Conservation (phyloP, 2,113 vertebrate species). For the Polyodon spathula region DNA sequence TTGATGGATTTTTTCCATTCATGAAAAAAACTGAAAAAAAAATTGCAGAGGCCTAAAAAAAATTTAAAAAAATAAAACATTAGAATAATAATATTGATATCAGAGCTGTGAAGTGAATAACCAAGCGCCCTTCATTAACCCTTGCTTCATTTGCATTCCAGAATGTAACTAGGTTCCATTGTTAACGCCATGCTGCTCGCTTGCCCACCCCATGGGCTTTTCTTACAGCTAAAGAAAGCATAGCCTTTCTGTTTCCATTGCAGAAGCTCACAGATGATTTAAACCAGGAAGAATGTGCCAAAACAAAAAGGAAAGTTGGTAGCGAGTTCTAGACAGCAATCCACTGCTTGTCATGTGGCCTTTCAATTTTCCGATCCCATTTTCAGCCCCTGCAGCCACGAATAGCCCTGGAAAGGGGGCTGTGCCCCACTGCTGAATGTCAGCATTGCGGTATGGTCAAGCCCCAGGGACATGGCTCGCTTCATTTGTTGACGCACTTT, state of each 20-base stretch:
- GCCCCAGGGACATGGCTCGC: too few species aligned
- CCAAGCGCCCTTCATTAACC: background rate
- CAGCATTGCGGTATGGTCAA: too few species aligned
- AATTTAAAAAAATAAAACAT: too few species aligned
- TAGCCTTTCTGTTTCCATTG: background rate
- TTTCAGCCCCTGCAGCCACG: background rate
- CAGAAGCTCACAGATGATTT: background rate
- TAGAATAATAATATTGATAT: background rate
- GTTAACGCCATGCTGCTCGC: background rate
- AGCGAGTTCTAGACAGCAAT: background rate
- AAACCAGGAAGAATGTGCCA: background rate
- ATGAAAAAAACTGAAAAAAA: too few species aligned
- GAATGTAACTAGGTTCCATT: slow-evolving; percentile 5
- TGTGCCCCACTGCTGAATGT: too few species aligned
- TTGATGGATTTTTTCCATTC: too few species aligned
- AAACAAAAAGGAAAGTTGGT: background rate
- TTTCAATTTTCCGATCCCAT: background rate
- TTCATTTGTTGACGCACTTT: background rate
- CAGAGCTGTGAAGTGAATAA: background rate
- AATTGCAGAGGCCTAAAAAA: too few species aligned
- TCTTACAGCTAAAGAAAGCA: background rate
- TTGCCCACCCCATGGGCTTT: background rate
- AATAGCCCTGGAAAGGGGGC: background rate
- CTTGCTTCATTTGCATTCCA: background rate
- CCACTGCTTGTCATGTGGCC: too few species aligned